phyloP scores from a whole-genome alignment of 2,888 invertebrate species.

The Subacronicta megacephala region DNA sequence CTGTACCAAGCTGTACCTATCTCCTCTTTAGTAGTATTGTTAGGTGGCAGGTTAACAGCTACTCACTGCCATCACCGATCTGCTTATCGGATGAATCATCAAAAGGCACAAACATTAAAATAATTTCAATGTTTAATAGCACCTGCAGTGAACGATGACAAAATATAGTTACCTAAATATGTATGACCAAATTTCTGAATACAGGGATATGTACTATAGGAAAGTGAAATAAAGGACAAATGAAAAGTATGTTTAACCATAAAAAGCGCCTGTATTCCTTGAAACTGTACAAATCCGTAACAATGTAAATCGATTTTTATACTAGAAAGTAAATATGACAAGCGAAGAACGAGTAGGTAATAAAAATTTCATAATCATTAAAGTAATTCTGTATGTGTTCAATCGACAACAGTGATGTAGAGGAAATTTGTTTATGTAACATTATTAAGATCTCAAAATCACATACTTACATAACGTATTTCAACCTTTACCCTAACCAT shows the following conservation, averaged over 20 bases:
- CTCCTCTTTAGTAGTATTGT: too few relatives aligned
- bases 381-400: constrained; percentile 28
- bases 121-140: too few relatives aligned
- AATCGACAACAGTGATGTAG: constrained; percentile 16
- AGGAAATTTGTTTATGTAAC: constrained; percentile 13
- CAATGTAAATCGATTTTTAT: constrained; percentile 12
- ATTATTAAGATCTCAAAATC: constrained; percentile 37
- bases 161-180: too few relatives aligned
- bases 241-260: constrained; percentile 42
- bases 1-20: too few relatives aligned
- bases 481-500: constrained; percentile 41
- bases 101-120: too few relatives aligned
- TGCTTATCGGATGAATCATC: too few relatives aligned
- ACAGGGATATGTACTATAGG: too few relatives aligned
- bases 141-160: too few relatives aligned
- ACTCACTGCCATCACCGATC: too few relatives aligned
- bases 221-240: constrained; percentile 38
- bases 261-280: constrained; percentile 51
- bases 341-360: constrained; percentile 4
- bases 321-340: constrained; percentile 1
- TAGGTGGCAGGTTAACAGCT: too few relatives aligned
- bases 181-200: too few relatives aligned
- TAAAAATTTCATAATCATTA: constrained; percentile 13
- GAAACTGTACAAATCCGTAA: constrained; percentile 35
- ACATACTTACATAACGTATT: constrained; percentile 35